Percentiles rank a stretch among this genome's conserved stretches.
These are phyloP conservation scores for Corythoichthys intestinalis DNA, from an alignment of 2,113 vertebrate genomes.

Conservation along the genomic window DNA sequence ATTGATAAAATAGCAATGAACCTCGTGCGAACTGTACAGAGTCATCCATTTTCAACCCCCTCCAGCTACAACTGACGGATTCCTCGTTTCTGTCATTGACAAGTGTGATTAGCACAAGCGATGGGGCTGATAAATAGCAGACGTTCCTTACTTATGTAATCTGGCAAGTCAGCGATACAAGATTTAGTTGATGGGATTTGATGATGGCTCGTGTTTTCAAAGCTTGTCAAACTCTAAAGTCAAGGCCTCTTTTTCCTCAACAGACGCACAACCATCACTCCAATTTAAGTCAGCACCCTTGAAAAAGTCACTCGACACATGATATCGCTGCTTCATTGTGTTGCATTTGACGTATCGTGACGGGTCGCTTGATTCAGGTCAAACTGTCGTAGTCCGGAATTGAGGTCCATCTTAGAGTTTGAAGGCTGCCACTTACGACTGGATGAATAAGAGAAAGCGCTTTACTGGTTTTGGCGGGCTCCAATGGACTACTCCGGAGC, in stretches of 20 bases:
- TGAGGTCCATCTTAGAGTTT: conserved; percentile 42
- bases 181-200: conserved; percentile 16
- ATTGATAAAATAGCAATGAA: not conserved
- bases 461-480: conserved; percentile 25
- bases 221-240: conserved; percentile 44
- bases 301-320: conserved; percentile 29
- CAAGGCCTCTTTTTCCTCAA: conserved; percentile 46
- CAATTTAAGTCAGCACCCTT: conserved; percentile 26
- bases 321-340: conserved; percentile 49
- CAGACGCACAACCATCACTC: conserved; percentile 39
- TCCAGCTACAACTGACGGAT: conserved; percentile 11
- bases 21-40: not conserved
- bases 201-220: conserved; percentile 33
- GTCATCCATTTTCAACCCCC: conserved; percentile 2
- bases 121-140: conserved; percentile 38
- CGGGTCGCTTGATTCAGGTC: conserved; percentile 42
- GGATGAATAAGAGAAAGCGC: not conserved
- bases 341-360: conserved; percentile 46
- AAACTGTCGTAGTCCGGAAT: conserved; percentile 12
- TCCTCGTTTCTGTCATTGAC: conserved; percentile 14
- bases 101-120: conserved; percentile 30
- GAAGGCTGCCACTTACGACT: not conserved
- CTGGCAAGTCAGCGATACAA: conserved; percentile 42
- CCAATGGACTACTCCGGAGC: conserved; percentile 35
- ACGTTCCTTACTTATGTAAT: conserved; percentile 45